Evolutionary conservation across 2,797 vertebrate species (phyloP), one percentile per base, ranked within the genome.

Genomic region (Poliocrania exsul): DNA sequence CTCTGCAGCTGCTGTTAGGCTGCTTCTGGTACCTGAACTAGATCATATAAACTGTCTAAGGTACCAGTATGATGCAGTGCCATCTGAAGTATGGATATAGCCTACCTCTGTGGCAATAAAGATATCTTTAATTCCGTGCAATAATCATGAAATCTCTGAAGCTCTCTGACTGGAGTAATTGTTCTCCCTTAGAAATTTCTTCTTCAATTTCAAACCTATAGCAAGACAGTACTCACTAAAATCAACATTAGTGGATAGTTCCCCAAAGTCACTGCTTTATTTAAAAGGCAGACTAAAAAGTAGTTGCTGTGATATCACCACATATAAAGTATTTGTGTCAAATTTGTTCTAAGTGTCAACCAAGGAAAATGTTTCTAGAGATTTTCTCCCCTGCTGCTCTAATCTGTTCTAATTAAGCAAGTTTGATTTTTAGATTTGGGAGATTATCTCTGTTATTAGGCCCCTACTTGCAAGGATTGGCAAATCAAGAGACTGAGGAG

Each of bases 391-490:
- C 53, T 82, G 49, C 53, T 87, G n/a, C 57, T 94, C 60, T 89
- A 64, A 19, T 15, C 57, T 71, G 26, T 58, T 93, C 42, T 81
- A 89, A 78, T 91, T 91, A 95, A 93, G 46, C 9, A 21, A 50
- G 37, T 67, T 95, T 91, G 61, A 80, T 65, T 91, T 82, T 91
- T 74, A 86, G 61, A 86, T 92, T 65, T 93, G 61, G 23, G 69
- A 92, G 61, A 93, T 95, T 89, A 92, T 85, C 71, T 71, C 49
- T 91, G 47, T 61, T 91, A 94, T 92, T 91, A 93, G 35, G 42
- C 2, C 25, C 31, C 61, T 85, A 61, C 13, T 73, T 87, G 67
- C 28, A 87, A 66, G 17, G 29, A n/a, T 62, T 85, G 86, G 16
- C 38, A 94, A 91, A 74, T 82, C 74, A 87, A 57, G 81, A 91